These are phyloP conservation scores for Sclerodermus sp. DNA, from an alignment of 2,888 invertebrate genomes.

Conservation along the genomic window DNA sequence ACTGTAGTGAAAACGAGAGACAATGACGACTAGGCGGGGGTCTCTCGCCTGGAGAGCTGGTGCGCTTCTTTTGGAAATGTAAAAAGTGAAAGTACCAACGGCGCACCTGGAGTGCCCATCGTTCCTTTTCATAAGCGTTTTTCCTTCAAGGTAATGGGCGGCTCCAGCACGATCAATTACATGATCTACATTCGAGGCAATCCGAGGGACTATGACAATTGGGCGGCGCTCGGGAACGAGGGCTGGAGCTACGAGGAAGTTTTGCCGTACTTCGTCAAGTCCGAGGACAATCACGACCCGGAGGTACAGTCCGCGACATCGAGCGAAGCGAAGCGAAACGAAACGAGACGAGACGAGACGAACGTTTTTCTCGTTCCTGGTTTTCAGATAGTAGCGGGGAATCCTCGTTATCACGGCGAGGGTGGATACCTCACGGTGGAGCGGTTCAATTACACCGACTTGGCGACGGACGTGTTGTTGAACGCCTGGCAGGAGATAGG, in stretches of 20 bases:
- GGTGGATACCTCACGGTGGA: conserved; percentile 69
- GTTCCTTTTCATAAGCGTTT: not conserved
- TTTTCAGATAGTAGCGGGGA: conserved; percentile 35
- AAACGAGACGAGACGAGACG: no score
- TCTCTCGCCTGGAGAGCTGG: no score
- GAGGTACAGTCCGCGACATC: conserved; percentile 29
- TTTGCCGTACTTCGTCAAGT: conserved; percentile 59
- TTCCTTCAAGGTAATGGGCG: conserved; percentile 60
- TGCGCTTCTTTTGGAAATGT: not conserved
- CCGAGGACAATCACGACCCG: conserved; percentile 56
- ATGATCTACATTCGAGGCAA: conserved; percentile 67
- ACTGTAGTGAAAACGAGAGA: no score
- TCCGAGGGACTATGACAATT: conserved; percentile 61
- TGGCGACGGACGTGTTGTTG: conserved; percentile 62
- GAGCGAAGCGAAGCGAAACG: no score
- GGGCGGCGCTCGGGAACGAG: conserved; percentile 61
- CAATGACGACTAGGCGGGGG: no score
- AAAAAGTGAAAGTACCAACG: not conserved
- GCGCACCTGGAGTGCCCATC: not conserved
- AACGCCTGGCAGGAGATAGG: conserved; percentile 68
- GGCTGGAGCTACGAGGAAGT: conserved; percentile 64
- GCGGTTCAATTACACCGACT: conserved; percentile 66
- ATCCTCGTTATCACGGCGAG: conserved; percentile 63
- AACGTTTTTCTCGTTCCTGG: not conserved
- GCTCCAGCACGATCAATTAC: conserved; percentile 65